Conservation (phyloP, 1,140 invertebrate species). For the Zophobas morio region DNA sequence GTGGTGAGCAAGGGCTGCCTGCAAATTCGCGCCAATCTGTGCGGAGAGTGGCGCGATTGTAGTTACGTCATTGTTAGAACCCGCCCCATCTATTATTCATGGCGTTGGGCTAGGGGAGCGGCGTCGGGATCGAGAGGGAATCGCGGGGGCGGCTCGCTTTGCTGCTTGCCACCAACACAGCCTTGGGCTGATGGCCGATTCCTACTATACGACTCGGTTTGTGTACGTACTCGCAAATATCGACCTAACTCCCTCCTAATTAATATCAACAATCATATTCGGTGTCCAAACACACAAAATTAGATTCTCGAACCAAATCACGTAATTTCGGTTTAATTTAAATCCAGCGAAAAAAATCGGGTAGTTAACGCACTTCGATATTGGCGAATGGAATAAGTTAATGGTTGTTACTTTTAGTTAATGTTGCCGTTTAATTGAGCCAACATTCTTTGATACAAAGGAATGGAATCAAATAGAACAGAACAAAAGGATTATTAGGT, state of each 20-base stretch:
- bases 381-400: no score
- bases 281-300: not conserved
- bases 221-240: constrained; percentile 46
- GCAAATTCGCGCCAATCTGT: constrained; percentile 67
- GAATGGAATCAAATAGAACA: no score
- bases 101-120: constrained; percentile 55
- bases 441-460: no score
- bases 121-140: constrained; percentile 20
- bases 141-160: constrained; percentile 48
- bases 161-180: constrained; percentile 40
- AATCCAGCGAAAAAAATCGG: no score
- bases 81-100: constrained; percentile 69
- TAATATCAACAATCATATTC: constrained; percentile 42
- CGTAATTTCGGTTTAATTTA: not conserved
- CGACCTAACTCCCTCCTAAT: constrained; percentile 39
- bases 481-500: no score
- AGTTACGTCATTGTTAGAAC: constrained; percentile 69
- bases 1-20: constrained; percentile 52
- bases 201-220: constrained; percentile 30
- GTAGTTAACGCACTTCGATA: no score
- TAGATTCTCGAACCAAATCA: not conserved
- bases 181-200: constrained; percentile 56
- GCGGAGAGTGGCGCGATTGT: constrained; percentile 66
- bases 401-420: no score
- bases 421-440: no score